Percentiles rank a stretch among this genome's conserved stretches.
phyloP scores from a whole-genome alignment of 2,888 invertebrate species.

The Malthinus flaveolus region DNA sequence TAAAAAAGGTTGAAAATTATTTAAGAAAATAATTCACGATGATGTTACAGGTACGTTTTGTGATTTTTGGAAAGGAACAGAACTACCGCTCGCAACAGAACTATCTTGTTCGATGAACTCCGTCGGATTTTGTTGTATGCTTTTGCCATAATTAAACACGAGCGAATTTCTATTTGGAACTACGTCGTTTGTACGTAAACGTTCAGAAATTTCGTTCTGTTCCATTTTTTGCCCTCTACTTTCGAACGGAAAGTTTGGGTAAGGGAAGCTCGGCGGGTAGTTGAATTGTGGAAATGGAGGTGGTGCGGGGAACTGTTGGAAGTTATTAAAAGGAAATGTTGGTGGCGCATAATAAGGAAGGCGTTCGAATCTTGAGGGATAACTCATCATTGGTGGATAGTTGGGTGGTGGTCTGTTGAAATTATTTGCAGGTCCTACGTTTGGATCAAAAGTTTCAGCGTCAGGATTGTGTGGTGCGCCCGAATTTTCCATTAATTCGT shows the following conservation, averaged over 20 bases:
- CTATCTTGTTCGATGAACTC: neutral
- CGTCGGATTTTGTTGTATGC: neutral
- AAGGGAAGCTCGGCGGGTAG: neutral
- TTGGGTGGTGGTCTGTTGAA: neutral
- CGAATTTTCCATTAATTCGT: slow-evolving; percentile 31
- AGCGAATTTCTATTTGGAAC: neutral
- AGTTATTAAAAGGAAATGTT: neutral
- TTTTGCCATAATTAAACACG: neutral
- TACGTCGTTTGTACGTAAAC: neutral
- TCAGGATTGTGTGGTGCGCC: slow-evolving; percentile 46
- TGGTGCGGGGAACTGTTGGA: neutral
- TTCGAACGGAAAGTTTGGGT: neutral
- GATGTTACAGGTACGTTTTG: slow-evolving; percentile 4
- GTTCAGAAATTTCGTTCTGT: neutral
- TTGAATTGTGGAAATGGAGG: neutral
- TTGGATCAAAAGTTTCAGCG: slow-evolving; percentile 42
- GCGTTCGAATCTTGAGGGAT: neutral
- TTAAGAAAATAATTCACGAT: slow-evolving; percentile 1
- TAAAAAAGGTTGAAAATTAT: slow-evolving; percentile 18
- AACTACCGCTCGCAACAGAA: neutral
- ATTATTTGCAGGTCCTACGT: neutral
- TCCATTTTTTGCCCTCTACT: neutral
- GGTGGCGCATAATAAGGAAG: slow-evolving; percentile 10
- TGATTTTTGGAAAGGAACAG: neutral
- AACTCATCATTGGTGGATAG: neutral